A percentile compares a stretch with the other conserved stretches of the same genome.
These are phyloP conservation scores for Ormyrus nitidulus DNA, from an alignment of 2,888 invertebrate genomes.

Conservation along the genomic window DNA sequence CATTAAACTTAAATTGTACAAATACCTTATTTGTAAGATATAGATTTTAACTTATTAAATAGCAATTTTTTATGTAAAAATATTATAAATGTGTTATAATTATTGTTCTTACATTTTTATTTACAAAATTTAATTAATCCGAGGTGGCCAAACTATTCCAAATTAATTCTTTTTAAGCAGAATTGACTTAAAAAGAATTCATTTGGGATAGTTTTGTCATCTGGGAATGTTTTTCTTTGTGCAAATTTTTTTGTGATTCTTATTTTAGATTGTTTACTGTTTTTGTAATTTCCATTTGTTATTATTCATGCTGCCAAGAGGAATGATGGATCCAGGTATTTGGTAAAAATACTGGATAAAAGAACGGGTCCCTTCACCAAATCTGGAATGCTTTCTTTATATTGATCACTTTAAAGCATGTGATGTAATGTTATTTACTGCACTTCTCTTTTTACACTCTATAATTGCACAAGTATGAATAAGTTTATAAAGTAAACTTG, in stretches of 20 bases:
- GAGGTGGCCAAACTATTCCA: too few species aligned
- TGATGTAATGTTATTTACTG: slow-evolving; percentile 2
- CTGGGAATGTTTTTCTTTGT: too few species aligned
- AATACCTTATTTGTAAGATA: neutral
- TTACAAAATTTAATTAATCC: too few species aligned
- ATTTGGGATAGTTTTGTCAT: too few species aligned
- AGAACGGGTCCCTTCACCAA: neutral
- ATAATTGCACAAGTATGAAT: slow-evolving; percentile 1
- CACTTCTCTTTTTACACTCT: slow-evolving; percentile 16
- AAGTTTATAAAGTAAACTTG: neutral
- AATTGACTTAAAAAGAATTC: too few species aligned
- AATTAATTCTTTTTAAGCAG: too few species aligned
- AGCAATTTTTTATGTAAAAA: neutral
- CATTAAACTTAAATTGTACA: neutral
- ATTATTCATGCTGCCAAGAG: slow-evolving; percentile 61
- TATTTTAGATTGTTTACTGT: slow-evolving; percentile 26
- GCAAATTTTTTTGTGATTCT: too few species aligned
- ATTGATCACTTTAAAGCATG: slow-evolving; percentile 6
- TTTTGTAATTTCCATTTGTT: slow-evolving; percentile 51
- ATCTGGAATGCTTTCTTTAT: slow-evolving; percentile 1
- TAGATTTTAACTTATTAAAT: neutral
- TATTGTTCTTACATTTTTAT: too few species aligned
- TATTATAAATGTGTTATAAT: too few species aligned
- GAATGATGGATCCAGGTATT: slow-evolving; percentile 69
- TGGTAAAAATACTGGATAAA: slow-evolving; percentile 42